phyloP scores from a whole-genome alignment of 2,888 invertebrate genomes.

The Venusia cambrica region DNA sequence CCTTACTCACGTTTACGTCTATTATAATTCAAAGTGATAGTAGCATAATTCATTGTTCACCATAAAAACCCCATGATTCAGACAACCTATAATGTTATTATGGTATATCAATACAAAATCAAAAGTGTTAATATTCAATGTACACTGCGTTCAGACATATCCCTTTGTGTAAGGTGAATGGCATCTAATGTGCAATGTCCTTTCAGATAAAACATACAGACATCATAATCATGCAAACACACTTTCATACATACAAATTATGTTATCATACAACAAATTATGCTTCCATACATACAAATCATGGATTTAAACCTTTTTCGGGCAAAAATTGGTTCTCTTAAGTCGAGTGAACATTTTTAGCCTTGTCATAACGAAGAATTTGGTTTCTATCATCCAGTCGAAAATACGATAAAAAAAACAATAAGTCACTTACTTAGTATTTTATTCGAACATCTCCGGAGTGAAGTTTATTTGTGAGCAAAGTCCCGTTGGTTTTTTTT shows the following conservation, averaged over 20 bases:
- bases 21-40: too few species aligned
- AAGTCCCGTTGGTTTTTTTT: too few species aligned
- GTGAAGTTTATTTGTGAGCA: too few species aligned
- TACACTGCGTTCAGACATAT: conserved; percentile 59
- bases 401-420: too few species aligned
- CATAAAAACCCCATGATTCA: conserved; percentile 27
- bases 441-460: too few species aligned
- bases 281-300: conserved; percentile 4
- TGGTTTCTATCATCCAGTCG: too few species aligned
- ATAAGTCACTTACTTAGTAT: too few species aligned
- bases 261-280: too few species aligned
- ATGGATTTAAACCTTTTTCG: neutral
- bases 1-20: too few species aligned
- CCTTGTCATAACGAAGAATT: too few species aligned
- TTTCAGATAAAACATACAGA: conserved; percentile 9
- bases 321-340: too few species aligned
- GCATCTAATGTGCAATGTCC: conserved; percentile 27
- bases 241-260: conserved; percentile 4
- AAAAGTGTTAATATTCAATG: conserved; percentile 61
- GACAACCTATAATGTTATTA: conserved; percentile 25
- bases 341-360: too few species aligned
- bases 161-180: conserved; percentile 65
- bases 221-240: neutral
- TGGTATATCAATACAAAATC: conserved; percentile 32
- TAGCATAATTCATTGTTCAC: conserved; percentile 23